Conservation (phyloP, 2,797 vertebrate species). For the Propithecus perrieri region DNA sequence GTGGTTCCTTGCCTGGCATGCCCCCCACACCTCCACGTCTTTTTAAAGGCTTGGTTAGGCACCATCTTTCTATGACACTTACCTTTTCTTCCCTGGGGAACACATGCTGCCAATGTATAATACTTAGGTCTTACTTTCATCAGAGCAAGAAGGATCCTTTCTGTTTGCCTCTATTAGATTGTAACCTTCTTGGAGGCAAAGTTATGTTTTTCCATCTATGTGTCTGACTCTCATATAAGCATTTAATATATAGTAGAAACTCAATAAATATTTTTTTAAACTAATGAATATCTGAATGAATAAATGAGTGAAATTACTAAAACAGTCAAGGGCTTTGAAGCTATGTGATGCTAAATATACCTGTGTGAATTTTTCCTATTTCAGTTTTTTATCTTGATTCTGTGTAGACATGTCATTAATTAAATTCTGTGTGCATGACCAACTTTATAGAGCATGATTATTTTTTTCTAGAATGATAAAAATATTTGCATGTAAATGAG, state of each 20-base stretch:
- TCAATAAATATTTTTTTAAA: not conserved
- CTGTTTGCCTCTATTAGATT: not conserved
- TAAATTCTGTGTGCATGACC: conserved; percentile 46
- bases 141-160: not conserved
- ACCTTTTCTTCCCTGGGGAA: not conserved
- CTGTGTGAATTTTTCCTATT: not conserved
- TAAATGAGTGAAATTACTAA: not conserved
- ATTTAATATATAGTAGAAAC: not conserved
- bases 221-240: not conserved
- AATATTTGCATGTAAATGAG: conserved; percentile 68
- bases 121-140: not conserved
- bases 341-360: not conserved
- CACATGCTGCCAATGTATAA: not conserved
- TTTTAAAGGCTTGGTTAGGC: not conserved
- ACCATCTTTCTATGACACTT: not conserved
- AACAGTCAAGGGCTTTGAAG: not conserved
- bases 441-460: conserved; percentile 18
- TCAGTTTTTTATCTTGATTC: conserved; percentile 46
- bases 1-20: not conserved
- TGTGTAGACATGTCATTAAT: conserved; percentile 39
- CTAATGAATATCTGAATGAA: not conserved
- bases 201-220: not conserved
- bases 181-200: not conserved
- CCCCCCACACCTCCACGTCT: not conserved
- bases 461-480: conserved; percentile 57